Conservation (phyloP, 2,113 vertebrate species). For the Butorides virescens region DNA sequence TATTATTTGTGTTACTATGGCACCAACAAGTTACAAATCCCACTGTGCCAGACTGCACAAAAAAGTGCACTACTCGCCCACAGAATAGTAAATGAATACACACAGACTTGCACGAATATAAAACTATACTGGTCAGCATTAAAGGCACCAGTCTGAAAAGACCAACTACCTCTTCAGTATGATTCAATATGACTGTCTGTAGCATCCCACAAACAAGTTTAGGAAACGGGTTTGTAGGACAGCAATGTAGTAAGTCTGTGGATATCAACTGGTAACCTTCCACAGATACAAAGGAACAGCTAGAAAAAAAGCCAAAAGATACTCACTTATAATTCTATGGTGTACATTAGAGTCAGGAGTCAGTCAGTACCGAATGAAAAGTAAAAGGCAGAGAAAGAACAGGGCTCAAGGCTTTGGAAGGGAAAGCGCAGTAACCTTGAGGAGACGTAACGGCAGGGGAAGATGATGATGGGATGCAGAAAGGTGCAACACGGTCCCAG, state of each 20-base stretch:
- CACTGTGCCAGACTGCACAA: not conserved
- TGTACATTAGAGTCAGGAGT: not conserved
- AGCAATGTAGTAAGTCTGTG: not conserved
- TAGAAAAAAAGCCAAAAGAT: not conserved
- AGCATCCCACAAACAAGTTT: not conserved
- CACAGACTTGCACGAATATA: not conserved
- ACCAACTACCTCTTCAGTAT: not conserved
- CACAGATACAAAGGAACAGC: not conserved
- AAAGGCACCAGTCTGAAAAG: not conserved
- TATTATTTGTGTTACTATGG: conserved; percentile 11
- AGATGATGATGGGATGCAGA: not conserved
- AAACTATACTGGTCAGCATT: not conserved
- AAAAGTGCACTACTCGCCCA: not conserved
- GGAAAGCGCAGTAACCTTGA: not conserved
- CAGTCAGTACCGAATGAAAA: not conserved
- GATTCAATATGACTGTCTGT: not conserved
- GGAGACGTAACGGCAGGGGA: not conserved
- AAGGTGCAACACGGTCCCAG: not conserved
- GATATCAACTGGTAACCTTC: not conserved
- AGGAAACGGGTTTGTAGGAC: not conserved
- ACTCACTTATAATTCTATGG: not conserved
- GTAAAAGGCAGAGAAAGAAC: not conserved
- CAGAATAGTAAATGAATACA: not conserved
- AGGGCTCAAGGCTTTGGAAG: not conserved
- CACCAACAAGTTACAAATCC: conserved; percentile 4